Evolutionary conservation across 2,113 vertebrate species (phyloP).

Genomic region (Willisornis vidua): DNA sequence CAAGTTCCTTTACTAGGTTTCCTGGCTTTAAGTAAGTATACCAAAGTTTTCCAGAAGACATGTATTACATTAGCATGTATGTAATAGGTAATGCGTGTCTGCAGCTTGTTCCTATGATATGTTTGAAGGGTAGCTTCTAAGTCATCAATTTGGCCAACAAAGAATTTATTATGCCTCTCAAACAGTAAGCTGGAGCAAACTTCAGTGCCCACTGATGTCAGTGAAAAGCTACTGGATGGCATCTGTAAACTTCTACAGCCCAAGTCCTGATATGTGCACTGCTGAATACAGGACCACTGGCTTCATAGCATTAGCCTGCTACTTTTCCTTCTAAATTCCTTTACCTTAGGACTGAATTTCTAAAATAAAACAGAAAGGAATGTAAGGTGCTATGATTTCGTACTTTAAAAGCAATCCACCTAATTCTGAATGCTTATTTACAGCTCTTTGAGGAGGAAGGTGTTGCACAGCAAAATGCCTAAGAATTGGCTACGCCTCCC

Average conservation of each 20-base stretch:
- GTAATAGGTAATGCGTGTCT: neutral
- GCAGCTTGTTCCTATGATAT: neutral
- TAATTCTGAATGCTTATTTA: neutral
- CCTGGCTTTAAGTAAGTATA: neutral
- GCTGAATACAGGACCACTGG: neutral
- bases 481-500: neutral
- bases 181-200: neutral
- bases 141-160: neutral
- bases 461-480: neutral
- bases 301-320: neutral
- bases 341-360: neutral
- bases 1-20: neutral
- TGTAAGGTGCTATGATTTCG: neutral
- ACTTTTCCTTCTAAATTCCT: neutral
- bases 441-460: neutral
- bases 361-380: neutral
- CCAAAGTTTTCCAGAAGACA: neutral
- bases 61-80: neutral
- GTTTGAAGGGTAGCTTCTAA: neutral
- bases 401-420: neutral
- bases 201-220: neutral
- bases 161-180: neutral
- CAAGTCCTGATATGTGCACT: neutral
- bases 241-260: neutral
- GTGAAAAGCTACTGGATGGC: neutral